Conservation (phyloP, 2,113 vertebrate species). For the Myanophis thanlyinensis region DNA sequence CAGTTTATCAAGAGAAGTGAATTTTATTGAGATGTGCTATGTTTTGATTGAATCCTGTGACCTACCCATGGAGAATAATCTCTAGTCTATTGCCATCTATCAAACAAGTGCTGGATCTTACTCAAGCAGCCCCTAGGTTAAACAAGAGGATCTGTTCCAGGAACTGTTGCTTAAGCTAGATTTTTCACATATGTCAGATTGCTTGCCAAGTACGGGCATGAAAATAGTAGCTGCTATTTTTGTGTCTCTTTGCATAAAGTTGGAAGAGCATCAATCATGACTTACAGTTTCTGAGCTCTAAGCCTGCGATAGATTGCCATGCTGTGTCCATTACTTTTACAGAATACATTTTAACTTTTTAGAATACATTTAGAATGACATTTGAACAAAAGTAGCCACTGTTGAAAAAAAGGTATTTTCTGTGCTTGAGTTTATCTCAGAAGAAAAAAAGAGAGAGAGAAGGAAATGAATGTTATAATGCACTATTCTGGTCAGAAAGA, state of each 20-base stretch:
- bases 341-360: not conserved
- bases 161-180: not conserved
- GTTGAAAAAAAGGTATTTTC: not conserved
- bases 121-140: not conserved
- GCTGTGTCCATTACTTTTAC: not conserved
- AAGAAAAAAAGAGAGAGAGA: not conserved
- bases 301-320: not conserved
- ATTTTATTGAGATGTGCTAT: not conserved
- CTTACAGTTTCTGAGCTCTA: not conserved
- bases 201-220: not conserved
- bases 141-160: not conserved
- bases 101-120: constrained; percentile 2
- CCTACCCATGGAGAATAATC: constrained; percentile 9
- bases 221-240: not conserved
- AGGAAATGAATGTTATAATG: not conserved
- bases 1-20: constrained; percentile 12
- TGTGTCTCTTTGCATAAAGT: not conserved
- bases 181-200: not conserved
- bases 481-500: not conserved
- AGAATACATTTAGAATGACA: not conserved
- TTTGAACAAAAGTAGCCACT: not conserved
- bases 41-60: constrained; percentile 26
- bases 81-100: not conserved
- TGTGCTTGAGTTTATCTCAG: not conserved
- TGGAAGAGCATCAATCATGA: not conserved